A percentile compares a stretch with the other conserved stretches of the same genome.
These are phyloP conservation scores for Rhamnusium bicolor DNA, from an alignment of 2,888 invertebrate species.

Conservation along the genomic window DNA sequence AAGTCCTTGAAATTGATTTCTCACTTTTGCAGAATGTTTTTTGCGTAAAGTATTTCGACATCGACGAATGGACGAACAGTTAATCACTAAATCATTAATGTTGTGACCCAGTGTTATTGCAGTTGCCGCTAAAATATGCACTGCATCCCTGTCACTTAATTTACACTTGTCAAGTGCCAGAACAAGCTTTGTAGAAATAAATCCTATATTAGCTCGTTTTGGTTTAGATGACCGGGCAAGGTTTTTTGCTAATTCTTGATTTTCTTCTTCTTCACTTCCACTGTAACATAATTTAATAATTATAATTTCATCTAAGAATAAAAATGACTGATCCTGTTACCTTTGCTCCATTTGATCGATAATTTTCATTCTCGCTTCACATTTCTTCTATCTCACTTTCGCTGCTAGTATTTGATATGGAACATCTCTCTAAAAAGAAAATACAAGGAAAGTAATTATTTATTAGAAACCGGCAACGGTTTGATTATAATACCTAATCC, in stretches of 20 bases:
- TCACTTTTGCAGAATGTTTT: neutral
- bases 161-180: conserved; percentile 49
- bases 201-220: conserved; percentile 12
- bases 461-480: too few species aligned
- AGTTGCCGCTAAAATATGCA: conserved; percentile 43
- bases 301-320: neutral
- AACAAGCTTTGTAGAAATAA: conserved; percentile 47
- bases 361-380: neutral
- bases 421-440: neutral
- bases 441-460: neutral
- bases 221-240: neutral
- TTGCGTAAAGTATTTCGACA: neutral
- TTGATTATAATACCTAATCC: too few species aligned
- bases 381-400: neutral
- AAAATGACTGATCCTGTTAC: neutral
- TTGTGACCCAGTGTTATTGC: conserved; percentile 20
- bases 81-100: neutral
- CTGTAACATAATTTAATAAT: neutral
- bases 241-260: neutral
- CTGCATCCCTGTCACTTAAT: conserved; percentile 48
- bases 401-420: neutral
- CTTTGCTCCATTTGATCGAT: neutral
- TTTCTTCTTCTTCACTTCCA: neutral
- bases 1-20: conserved; percentile 1
- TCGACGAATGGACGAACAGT: neutral